Evolutionary conservation across 2,113 vertebrate genomes (phyloP).

Genomic region (Barbus barbus): DNA sequence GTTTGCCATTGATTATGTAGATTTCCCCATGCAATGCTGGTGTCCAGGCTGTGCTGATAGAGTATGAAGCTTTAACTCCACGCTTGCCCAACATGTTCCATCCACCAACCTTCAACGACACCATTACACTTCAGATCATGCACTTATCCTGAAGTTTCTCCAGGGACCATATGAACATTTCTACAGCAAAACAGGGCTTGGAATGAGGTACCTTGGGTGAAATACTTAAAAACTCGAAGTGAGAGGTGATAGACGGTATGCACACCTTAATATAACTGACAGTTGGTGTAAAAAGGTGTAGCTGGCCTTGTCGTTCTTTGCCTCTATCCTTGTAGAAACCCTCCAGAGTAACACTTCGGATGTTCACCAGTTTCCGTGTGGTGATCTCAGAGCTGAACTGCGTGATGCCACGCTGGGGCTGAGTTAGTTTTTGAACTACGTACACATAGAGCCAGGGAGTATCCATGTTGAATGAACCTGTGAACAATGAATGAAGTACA

Average conservation of each 20-base stretch:
- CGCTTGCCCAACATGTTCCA: conserved; percentile 68
- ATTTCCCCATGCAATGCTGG: conserved; percentile 73
- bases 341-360: conserved; percentile 78
- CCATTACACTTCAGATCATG: too few species aligned
- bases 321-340: conserved; percentile 72
- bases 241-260: neutral
- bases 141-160: neutral
- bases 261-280: conserved; percentile 78
- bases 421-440: conserved; percentile 74
- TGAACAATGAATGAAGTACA: conserved; percentile 7
- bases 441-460: conserved; percentile 83
- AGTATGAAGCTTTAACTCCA: conserved; percentile 74
- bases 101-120: conserved; percentile 71
- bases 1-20: conserved; percentile 71
- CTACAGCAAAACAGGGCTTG: too few species aligned
- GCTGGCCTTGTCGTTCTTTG: conserved; percentile 74
- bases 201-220: too few species aligned
- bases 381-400: conserved; percentile 76
- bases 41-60: conserved; percentile 80
- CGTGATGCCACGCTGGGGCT: conserved; percentile 70
- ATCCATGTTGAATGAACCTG: conserved; percentile 82
- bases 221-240: neutral
- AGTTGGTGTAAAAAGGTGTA: conserved; percentile 76
- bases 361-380: conserved; percentile 74
- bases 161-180: neutral